Base-by-base conservation (phyloP, 1,140 invertebrate species). In the Aleiodes sp. region DNA sequence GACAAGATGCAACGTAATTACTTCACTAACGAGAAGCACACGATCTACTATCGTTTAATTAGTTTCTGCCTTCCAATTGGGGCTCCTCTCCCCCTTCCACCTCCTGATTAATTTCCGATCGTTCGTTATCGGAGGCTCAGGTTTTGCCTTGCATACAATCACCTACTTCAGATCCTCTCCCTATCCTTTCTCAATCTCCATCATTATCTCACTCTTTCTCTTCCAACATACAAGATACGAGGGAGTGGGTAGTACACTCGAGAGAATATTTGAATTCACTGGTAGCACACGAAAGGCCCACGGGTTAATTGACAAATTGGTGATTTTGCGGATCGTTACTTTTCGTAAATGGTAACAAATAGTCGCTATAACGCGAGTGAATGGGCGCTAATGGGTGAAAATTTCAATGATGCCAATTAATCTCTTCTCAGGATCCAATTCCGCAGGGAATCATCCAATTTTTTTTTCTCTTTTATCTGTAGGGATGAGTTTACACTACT, bases 1-100 rank as follows among this genome's bases (percentile, higher is more conserved):
- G n/a, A n/a, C n/a, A n/a, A n/a, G n/a, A n/a, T n/a, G n/a, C n/a
- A n/a, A n/a, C 61, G 61, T 43, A 21, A 28, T 21, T 41, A 31
- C 3, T 35, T 19, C 4, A 33, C 21, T 12, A 24, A 64, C 21
- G n/a, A 6, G n/a, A 24, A 26, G 14, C n/a, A 12, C 10, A 26
- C 1, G 28, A 67, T 70, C 43, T 24, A 66, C 63, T 66, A 64
- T 66, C 70, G 64, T 70, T 70, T 65, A 70, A 70, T 70, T 70
- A 70, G 70, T 70, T 66, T 66, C 62, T 57, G 52, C 62, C 62
- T 57, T 39, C 56, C 57, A 56, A 70, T 70, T 63, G 59, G 43
- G 56, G 14, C 8, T 6, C 31, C 31, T 10, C 31, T 6, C 31
- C 31, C 31, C 31, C 31, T 10, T 6, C 31, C 31, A 4, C 21